phyloP scores from a whole-genome alignment of 2,888 invertebrate species.

The Agriopis aurantiaria region DNA sequence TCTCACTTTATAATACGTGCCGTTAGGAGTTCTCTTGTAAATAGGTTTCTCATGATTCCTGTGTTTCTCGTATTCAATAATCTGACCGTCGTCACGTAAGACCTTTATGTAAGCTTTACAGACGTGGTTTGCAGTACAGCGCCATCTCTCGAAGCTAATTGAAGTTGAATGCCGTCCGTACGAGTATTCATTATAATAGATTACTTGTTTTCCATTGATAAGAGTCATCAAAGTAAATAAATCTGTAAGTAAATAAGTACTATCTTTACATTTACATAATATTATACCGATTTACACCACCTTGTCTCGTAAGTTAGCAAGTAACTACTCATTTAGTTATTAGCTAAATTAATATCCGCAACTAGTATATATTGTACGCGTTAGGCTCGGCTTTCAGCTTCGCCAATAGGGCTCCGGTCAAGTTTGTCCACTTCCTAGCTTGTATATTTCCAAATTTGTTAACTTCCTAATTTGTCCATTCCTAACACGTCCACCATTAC shows the following conservation, averaged over 20 bases:
- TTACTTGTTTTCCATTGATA: slow-evolving; percentile 33
- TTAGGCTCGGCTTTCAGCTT: no score
- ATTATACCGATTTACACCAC: no score
- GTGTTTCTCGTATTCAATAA: slow-evolving; percentile 30
- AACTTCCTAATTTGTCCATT: no score
- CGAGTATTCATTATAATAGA: slow-evolving; percentile 37
- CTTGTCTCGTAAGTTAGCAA: no score
- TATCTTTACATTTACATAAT: no score
- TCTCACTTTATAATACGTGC: slow-evolving; percentile 33
- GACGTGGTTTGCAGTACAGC: slow-evolving; percentile 41
- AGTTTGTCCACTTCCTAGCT: no score
- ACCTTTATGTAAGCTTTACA: slow-evolving; percentile 49
- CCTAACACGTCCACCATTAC: no score
- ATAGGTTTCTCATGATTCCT: slow-evolving; percentile 29
- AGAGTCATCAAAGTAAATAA: slow-evolving; percentile 9
- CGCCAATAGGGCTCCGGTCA: no score
- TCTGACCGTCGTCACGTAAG: slow-evolving; percentile 16
- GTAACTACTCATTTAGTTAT: no score
- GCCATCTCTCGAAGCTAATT: slow-evolving; percentile 38
- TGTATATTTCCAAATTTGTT: no score
- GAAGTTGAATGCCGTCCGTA: slow-evolving; percentile 30
- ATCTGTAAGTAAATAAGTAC: slow-evolving; percentile 6
- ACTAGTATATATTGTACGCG: no score
- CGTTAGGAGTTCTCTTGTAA: slow-evolving; percentile 25
- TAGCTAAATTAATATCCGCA: no score